These are phyloP conservation scores for Sebastes taczanowskii DNA, from an alignment of 2,797 vertebrate species.

Conservation along the genomic window DNA sequence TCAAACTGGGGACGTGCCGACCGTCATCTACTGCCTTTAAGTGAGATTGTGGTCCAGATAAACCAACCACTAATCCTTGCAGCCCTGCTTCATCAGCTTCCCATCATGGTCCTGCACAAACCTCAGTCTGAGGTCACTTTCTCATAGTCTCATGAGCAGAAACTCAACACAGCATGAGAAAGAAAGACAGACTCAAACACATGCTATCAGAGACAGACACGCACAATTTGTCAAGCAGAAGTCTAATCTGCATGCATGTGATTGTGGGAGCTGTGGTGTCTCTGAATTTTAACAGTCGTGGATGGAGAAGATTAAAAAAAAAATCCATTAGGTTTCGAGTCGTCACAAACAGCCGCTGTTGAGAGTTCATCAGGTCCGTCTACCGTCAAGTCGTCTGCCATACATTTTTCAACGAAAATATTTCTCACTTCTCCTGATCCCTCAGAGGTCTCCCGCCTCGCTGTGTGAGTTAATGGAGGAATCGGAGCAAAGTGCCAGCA, in stretches of 20 bases:
- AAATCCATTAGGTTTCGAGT: conserved; percentile 57
- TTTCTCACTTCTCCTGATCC: conserved; percentile 4
- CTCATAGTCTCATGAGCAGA: neutral
- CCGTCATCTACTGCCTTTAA: neutral
- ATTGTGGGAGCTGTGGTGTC: neutral
- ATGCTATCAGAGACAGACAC: neutral
- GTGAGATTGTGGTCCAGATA: neutral
- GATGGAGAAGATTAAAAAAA: conserved; percentile 35
- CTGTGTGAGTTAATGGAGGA: neutral
- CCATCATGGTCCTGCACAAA: neutral
- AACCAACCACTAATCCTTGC: neutral
- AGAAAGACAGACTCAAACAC: neutral
- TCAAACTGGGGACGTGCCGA: accelerated
- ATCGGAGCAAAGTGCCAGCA: conserved; percentile 12
- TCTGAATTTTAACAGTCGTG: conserved; percentile 8
- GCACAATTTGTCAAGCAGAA: neutral
- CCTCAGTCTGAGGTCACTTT: neutral
- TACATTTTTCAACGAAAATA: conserved; percentile 32
- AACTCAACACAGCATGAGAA: conserved; percentile 1
- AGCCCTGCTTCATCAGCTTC: neutral
- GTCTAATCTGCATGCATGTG: conserved; percentile 18
- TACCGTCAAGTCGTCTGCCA: neutral
- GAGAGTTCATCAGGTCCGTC: conserved; percentile 36
- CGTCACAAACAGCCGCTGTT: conserved; percentile 37
- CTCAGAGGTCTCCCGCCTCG: neutral